These are phyloP conservation scores for Melinaea marsaeus DNA, from an alignment of 2,888 invertebrate genomes.

Conservation along the genomic window DNA sequence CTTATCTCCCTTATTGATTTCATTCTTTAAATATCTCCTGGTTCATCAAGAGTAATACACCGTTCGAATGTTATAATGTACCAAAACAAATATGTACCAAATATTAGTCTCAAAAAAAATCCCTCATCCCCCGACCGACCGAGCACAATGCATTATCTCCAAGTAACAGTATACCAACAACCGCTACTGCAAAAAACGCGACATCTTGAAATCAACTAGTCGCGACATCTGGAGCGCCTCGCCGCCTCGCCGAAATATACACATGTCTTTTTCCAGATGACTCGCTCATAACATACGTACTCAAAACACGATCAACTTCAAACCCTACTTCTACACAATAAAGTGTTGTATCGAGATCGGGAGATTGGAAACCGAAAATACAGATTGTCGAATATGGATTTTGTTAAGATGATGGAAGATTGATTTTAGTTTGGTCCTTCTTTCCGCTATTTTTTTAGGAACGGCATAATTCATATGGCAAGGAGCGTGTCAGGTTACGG, in stretches of 20 bases:
- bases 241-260: slow-evolving; percentile 60
- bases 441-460: slow-evolving; percentile 58
- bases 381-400: slow-evolving; percentile 22
- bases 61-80: too few species aligned
- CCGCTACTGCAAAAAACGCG: slow-evolving; percentile 44
- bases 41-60: too few species aligned
- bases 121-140: neutral
- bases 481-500: slow-evolving; percentile 72
- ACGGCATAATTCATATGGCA: slow-evolving; percentile 67
- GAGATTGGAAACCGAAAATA: slow-evolving; percentile 4
- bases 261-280: slow-evolving; percentile 68
- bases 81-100: too few species aligned
- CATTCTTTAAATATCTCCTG: too few species aligned
- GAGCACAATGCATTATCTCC: slow-evolving; percentile 21
- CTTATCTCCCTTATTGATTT: neutral
- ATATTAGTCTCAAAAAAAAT: too few species aligned
- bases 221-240: slow-evolving; percentile 59
- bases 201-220: slow-evolving; percentile 53
- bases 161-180: slow-evolving; percentile 31
- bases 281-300: slow-evolving; percentile 37
- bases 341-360: slow-evolving; percentile 23
- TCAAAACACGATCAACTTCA: neutral
- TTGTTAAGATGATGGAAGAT: slow-evolving; percentile 34
- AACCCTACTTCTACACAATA: slow-evolving; percentile 11
- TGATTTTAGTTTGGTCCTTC: slow-evolving; percentile 34